Conservation (phyloP, 2,113 vertebrate genomes). For the Rhinoderma darwinii region DNA sequence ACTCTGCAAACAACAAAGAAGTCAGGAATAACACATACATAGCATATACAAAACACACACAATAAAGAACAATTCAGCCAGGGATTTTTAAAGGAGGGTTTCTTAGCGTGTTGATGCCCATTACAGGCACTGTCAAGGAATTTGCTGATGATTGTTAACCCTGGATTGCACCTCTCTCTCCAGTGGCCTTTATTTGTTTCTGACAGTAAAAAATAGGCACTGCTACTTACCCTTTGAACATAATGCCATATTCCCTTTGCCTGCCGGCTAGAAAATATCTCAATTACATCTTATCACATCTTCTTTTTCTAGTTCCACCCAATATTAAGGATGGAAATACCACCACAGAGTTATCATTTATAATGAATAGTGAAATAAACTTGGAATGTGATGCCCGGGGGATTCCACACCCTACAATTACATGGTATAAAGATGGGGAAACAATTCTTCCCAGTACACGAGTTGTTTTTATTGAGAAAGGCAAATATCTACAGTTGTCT, state of each 20-base stretch:
- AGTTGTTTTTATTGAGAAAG: constrained; percentile 82
- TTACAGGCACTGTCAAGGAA: too few relatives aligned
- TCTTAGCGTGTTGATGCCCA: too few relatives aligned
- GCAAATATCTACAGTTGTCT: constrained; percentile 87
- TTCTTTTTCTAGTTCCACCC: constrained; percentile 81
- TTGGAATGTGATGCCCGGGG: constrained; percentile 91
- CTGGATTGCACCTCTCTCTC: too few relatives aligned
- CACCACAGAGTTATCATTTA: constrained; percentile 78
- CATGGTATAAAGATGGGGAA: constrained; percentile 85
- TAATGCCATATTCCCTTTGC: not conserved
- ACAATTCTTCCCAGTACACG: constrained; percentile 78
- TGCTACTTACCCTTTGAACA: not conserved
- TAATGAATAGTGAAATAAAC: constrained; percentile 79
- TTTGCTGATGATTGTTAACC: too few relatives aligned
- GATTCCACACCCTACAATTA: constrained; percentile 84
- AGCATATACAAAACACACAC: not conserved
- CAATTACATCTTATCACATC: not conserved
- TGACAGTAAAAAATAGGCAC: too few relatives aligned
- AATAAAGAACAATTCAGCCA: not conserved
- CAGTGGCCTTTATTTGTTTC: too few relatives aligned
- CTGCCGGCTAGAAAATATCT: not conserved
- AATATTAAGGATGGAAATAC: constrained; percentile 89
- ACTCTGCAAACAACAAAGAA: not conserved
- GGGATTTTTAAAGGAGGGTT: too few relatives aligned
- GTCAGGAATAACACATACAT: not conserved